Base-by-base conservation (phyloP, 2,113 vertebrate species). In the Anolis carolinensis region DNA sequence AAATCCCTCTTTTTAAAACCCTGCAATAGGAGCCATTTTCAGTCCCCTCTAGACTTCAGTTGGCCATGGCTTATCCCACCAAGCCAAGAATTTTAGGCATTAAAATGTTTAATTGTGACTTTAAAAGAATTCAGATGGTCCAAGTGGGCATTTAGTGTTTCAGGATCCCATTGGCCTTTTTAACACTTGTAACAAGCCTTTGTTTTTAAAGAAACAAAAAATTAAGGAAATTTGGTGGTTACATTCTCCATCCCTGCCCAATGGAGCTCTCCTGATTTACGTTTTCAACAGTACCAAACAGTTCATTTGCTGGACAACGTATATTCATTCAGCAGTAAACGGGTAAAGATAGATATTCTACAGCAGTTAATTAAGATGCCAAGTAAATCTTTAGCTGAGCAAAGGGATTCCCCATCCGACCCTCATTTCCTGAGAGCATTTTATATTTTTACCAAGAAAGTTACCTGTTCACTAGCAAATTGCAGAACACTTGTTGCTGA, bases 381-480 rank as follows among this genome's bases (percentile, higher is more conserved):
- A 68, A 81, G 63, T 34, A 68, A 67, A 59, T 81, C 21, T 52
- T 34, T 48, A 55, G 2, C 0, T n/a, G 39, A 83, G 50, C 27
- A 77, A 52, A 39, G 77, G 30, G 48, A 78, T 48, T 9, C 79
- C 16, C 48, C 67, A 78, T 52, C 5, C 79, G 10, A 48, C 62
- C 14, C 76, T 55, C 73, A 83, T 83, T 21, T 30, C 50, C 67
- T 25, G 84, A 1, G 2, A 79, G 11, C 32, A 32, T 27, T 83
- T 68, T 63, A 73, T 1, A 0, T 81, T 44, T 63, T 63, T 52
- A 34, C 3, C 30, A 34, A 76, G 34, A 76, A 88, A 34, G 4
- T 84, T 72, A 87, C 67, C 82, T 7, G 86, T 81, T 30, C 3
- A 39, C 18, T 77, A 7, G 83, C 13, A 85, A 83, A 79, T 39